Evolutionary conservation across 2,113 vertebrate species (phyloP).

Genomic region (Pimephales promelas): DNA sequence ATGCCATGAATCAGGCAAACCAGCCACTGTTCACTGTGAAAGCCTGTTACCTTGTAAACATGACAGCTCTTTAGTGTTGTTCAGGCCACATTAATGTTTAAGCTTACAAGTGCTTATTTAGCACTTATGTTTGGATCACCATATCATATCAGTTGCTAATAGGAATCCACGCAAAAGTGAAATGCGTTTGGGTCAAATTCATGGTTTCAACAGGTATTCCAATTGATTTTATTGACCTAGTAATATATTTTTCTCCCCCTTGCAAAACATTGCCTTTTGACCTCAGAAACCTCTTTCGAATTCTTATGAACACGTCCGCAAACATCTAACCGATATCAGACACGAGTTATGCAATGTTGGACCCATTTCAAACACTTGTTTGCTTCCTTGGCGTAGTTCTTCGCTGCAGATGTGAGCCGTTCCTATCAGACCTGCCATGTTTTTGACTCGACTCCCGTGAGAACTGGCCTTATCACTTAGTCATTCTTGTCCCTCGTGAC

Average conservation of each 20-base stretch:
- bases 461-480: not conserved
- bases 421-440: conserved; percentile 7
- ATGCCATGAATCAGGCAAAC: not conserved
- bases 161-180: not conserved
- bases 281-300: not conserved
- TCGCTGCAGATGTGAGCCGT: not conserved
- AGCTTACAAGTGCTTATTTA: not conserved
- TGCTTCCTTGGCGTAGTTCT: conserved; percentile 7
- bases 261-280: conserved; percentile 21
- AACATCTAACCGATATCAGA: not conserved
- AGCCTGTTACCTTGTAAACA: not conserved
- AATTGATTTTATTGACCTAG: not conserved
- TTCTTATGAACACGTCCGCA: not conserved
- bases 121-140: not conserved
- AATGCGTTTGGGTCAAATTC: not conserved
- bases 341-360: conserved; percentile 2
- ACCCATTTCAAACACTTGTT: conserved; percentile 8
- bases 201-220: not conserved
- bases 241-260: not conserved
- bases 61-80: not conserved
- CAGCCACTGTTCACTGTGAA: not conserved
- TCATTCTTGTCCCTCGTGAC: not conserved
- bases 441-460: not conserved
- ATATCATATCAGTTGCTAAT: not conserved
- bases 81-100: not conserved